Evolutionary conservation across 2,797 vertebrate genomes (phyloP), one percentile per base, ranked within the genome.

Genomic region (Cossypha dichroa): DNA sequence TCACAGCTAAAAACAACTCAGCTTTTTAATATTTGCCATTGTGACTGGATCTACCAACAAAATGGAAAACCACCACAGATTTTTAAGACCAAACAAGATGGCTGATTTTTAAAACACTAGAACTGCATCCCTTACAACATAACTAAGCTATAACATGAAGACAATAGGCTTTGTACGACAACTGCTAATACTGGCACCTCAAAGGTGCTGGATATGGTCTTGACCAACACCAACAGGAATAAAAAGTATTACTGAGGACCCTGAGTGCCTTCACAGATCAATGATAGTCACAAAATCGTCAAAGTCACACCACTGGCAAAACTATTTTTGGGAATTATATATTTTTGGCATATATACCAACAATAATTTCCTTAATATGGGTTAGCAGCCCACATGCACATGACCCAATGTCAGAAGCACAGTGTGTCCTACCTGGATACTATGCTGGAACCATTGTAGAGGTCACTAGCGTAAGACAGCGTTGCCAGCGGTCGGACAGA

Each of bases 381-480:
- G 29, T 55, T 85, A 55, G 67, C 15, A 67, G 72, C 54, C 56
- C 56, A 5, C 11, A 36, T 1, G 6, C 51, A 19, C 19, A 4
- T 1, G 34, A 33, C 4, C 17, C 0, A 0, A 6, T 48, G 7
- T 7, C 48, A 68, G 73, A 29, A 12, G 0, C 0, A 1, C 4
- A 10, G 16, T 2, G 48, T 16, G 13, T 68, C 97, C 95, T 98
- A 99, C 99, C 99, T 99, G 94, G 99, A 99, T 28, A 99, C 99
- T 83, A 99, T 99, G 97, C 99, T 99, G 97, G 99, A 99, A 89
- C 99, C 99, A 66, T 99, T 99, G 96, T 99, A 99, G 82, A 99
- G 99, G 97, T 99, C 99, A 60, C 99, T 99, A 77, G 99, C 99
- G 1, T 99, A 99, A 15, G 99, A 99, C 43, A 99, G 98, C 0